Percentiles rank a stretch among this genome's conserved stretches.
These are phyloP conservation scores for Hirundo rustica DNA, from an alignment of 2,797 vertebrate genomes.

Conservation along the genomic window DNA sequence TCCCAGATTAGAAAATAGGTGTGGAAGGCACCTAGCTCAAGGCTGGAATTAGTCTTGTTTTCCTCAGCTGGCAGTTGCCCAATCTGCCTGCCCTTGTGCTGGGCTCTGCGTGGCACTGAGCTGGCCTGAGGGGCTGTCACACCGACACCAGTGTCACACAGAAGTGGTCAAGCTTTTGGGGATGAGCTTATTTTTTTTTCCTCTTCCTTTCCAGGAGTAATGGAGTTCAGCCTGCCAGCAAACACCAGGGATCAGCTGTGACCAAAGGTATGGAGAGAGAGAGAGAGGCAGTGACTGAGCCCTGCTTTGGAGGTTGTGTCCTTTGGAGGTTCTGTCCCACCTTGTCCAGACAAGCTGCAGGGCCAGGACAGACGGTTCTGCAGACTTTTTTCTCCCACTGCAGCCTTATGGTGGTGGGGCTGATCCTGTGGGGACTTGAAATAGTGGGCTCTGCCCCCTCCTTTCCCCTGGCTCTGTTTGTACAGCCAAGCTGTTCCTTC, in stretches of 20 bases:
- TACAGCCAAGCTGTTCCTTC: neutral
- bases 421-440: neutral
- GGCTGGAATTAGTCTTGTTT: neutral
- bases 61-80: neutral
- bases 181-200: neutral
- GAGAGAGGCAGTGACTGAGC: neutral
- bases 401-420: neutral
- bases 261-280: constrained; percentile 25
- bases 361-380: neutral
- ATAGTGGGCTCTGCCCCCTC: neutral
- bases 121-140: neutral
- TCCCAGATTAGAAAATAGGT: neutral
- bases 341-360: neutral
- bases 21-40: neutral
- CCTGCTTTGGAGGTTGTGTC: neutral
- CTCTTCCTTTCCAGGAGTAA: constrained; percentile 56
- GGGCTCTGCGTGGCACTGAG: neutral
- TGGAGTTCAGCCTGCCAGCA: neutral
- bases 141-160: fast-evolving
- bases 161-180: neutral
- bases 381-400: neutral
- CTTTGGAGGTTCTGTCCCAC: neutral
- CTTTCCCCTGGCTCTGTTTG: neutral
- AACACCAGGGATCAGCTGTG: constrained; percentile 28
- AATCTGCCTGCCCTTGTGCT: neutral